Evolutionary conservation across 2,797 vertebrate genomes (phyloP).

Genomic region (Prionace glauca): DNA sequence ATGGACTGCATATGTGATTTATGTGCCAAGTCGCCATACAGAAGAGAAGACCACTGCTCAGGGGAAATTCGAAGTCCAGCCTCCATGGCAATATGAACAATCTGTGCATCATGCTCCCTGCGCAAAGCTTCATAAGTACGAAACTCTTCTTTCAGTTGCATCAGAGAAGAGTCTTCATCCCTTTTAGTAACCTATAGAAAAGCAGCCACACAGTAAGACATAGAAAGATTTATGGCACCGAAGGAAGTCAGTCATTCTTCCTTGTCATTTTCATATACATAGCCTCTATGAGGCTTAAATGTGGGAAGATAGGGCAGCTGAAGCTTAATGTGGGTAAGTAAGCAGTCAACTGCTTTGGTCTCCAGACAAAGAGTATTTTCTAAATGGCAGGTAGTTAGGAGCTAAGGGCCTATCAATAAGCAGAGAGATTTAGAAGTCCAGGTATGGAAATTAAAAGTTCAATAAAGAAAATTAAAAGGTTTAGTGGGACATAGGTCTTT

Average conservation of each 20-base stretch:
- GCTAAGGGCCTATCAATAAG: not conserved
- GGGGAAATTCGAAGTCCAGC: slow-evolving; percentile 91
- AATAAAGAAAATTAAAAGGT: not conserved
- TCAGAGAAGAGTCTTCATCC: slow-evolving; percentile 92
- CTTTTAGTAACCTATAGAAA: slow-evolving; percentile 83
- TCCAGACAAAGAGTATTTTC: not conserved
- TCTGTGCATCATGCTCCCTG: slow-evolving; percentile 91
- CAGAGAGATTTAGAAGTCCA: not conserved
- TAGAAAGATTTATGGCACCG: not conserved
- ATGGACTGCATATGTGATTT: slow-evolving; percentile 98
- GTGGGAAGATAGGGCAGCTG: not conserved
- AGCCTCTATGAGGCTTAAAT: too few species aligned
- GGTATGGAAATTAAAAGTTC: not conserved
- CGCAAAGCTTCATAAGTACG: slow-evolving; percentile 85
- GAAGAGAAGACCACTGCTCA: slow-evolving; percentile 92
- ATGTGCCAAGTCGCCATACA: slow-evolving; percentile 89
- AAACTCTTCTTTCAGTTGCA: slow-evolving; percentile 95
- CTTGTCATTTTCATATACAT: not conserved
- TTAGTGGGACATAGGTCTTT: not conserved
- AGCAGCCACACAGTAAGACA: not conserved
- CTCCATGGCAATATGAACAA: slow-evolving; percentile 96
- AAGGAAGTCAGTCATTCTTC: too few species aligned
- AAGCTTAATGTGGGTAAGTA: not conserved
- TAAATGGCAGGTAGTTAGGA: not conserved
- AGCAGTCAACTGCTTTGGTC: not conserved